Evolutionary conservation across 2,888 invertebrate genomes (phyloP), one percentile per base, ranked within the genome.

Genomic region (Tetragonula carbonaria): DNA sequence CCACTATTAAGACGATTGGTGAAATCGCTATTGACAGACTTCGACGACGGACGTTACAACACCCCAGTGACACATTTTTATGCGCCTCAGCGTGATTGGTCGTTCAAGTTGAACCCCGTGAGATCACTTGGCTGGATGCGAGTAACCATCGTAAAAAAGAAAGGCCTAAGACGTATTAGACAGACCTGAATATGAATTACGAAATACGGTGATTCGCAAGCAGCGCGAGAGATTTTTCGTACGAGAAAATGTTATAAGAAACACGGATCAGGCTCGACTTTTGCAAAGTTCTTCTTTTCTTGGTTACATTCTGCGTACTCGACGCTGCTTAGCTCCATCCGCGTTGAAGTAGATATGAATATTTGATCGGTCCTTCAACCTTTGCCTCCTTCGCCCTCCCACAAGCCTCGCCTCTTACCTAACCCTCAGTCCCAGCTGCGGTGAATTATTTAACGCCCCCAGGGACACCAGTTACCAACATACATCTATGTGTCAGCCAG

Each of bases 361-460:
- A 94, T 94, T 94, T 94, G 92, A 94, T 92, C 92, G 92, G 93
- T 92, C 93, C 94, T 94, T 93, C 92, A 93, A 91, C 93, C 92
- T 91, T 91, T 82, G 90, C 89, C 91, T 90, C 84, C 79, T 83
- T 84, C 80, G 85, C 81, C 81, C 86, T 85, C 84, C 90, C 91
- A 79, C 89, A 89, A 89, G 84, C 87, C 85, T 89, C 88, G 87
- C 90, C 90, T 91, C 90, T 93, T 93, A 91, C 88, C 90, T 91
- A 91, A 89, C 87, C 90, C 92, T 91, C 91, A 89, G 92, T 92
- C 92, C 93, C 93, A 92, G 92, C 92, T 92, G 92, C 87, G 92
- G 93, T 94, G 93, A 94, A 94, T 94, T 93, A 94, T 94, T 94
- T 93, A 94, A 92, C 92, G 90, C 91, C 92, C 92, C 91, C 90